Evolutionary conservation across 2,888 invertebrate genomes (phyloP), one percentile per base, ranked within the genome.

Genomic region (Nasonovia ribisnigri): DNA sequence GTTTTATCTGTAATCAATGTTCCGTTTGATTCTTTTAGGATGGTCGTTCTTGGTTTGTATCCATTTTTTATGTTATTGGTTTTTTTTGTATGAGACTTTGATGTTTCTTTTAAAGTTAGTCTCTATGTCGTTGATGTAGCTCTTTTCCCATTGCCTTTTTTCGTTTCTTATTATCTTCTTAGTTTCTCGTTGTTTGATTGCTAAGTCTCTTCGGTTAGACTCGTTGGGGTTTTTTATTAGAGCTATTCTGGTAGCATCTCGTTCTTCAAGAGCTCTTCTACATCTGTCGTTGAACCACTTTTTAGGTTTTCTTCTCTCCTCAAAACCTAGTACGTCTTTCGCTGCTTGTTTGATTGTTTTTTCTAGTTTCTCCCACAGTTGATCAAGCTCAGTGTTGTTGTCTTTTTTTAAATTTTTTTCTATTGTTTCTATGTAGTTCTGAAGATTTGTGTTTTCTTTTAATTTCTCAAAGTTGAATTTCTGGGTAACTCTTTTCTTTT

Each of bases 341-440:
- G 60, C 91, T 92, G 86, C 86, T 92, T 92, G 84, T 24, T 91
- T 91, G 84, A 91, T 91, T 77, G 84, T 51, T 91, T 91, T 90
- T 84, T 91, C 84, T 91, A 91, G 90, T 77, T 91, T 90, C 67
- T 48, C 90, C 77, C 90, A 90, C 36, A 90, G 24, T 77, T 77
- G 77, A 90, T 90, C 36, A 90, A 90, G n/a, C 91, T 84, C 57
- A 60, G 6, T 60, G 54, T 91, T 91, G 87, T 60, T 92, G 46
- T 92, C n/a, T 24, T 92, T 87, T 86, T 92, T 57, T 87, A 87
- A 46, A 57, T 91, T 91, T 57, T 24, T 86, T 43, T 84, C 57
- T 86, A 86, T 91, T 91, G 84, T 86, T 86, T 91, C 57, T 57
- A 91, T 91, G 57, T 91, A 91, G 42, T 91, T 91, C 57, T 91